Evolutionary conservation across 2,888 invertebrate genomes (phyloP), one percentile per base, ranked within the genome.

Genomic region (Erannis defoliaria): DNA sequence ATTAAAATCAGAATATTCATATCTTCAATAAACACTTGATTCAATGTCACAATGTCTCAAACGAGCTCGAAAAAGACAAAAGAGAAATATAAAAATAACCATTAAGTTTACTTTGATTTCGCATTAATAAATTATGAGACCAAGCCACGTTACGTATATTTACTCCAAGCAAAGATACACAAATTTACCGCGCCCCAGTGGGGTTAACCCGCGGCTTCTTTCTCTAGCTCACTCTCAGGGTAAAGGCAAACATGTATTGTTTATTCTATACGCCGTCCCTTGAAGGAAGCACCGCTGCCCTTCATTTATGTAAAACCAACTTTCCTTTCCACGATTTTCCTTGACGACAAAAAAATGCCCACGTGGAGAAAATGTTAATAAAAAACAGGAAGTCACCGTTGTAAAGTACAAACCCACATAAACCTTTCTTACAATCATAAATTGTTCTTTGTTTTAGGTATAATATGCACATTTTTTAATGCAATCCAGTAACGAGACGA

Each of bases 151-250:
- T 31, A 18, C 29, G 50, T 54, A 62, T 71, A 65, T 73, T 69
- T 72, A 70, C 67, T 55, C 60, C 40, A 61, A 59, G 63, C 66
- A 69, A 68, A 68, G 66, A 62, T 59, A 70, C 61, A 70, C 63
- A 67, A 68, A 70, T 70, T 71, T 63, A 68, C 64, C 55, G 67
- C 55, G 50, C 63, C 71, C 64, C 63, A 57, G 38, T 19, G 68
- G 67, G 66, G 61, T 55, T 62, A 62, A 64, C 61, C 55, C 64
- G 43, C 45, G 58, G 56, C 60, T 64, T 66, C 67, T 66, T 70
- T 67, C 69, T 67, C 61, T 64, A 72, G 69, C 67, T 66, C 56
- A 62, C 58, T 68, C 59, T 29, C 45, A 65, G 59, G 56, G 66
- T 49, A 49, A 68, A 53, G 50, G 63, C 54, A 65, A 70, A 63